These are phyloP conservation scores for Melopsittacus undulatus DNA, from an alignment of 2,797 vertebrate species.

Conservation along the genomic window DNA sequence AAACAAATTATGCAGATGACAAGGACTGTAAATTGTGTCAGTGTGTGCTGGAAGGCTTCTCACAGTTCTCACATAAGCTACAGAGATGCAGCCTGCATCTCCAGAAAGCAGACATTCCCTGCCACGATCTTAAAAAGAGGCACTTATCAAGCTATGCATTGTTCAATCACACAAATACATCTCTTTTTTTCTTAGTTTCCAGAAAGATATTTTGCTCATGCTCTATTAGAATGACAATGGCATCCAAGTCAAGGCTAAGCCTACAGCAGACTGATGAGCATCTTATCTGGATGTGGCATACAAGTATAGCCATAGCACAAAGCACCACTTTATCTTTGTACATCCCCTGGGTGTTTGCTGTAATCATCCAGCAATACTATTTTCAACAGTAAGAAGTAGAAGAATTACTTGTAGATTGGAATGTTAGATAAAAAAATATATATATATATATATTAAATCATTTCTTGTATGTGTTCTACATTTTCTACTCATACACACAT, in stretches of 20 bases:
- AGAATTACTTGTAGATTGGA: conserved; percentile 58
- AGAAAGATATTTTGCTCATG: conserved; percentile 65
- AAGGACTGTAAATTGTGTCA: conserved; percentile 7
- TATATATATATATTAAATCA: no score
- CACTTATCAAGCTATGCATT: conserved; percentile 31
- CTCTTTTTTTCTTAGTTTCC: conserved; percentile 7
- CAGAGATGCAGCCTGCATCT: not conserved
- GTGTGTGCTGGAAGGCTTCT: conserved; percentile 29
- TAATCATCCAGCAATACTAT: not conserved
- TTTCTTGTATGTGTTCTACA: not conserved
- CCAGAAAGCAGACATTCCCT: conserved; percentile 29
- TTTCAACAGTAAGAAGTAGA: not conserved
- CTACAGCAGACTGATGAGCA: conserved; percentile 28
- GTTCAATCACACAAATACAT: conserved; percentile 49
- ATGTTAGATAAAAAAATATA: not conserved
- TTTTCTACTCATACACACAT: not conserved
- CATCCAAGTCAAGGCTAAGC: conserved; percentile 60
- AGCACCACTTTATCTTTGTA: conserved; percentile 20
- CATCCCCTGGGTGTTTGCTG: not conserved
- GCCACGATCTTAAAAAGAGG: conserved; percentile 42
- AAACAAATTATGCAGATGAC: conserved; percentile 16
- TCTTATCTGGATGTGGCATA: not conserved
- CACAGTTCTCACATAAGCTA: not conserved
- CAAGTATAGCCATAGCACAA: conserved; percentile 9
- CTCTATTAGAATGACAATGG: conserved; percentile 58